Evolutionary conservation across 2,113 vertebrate species (phyloP).

Genomic region (Anthoscopus minutus): DNA sequence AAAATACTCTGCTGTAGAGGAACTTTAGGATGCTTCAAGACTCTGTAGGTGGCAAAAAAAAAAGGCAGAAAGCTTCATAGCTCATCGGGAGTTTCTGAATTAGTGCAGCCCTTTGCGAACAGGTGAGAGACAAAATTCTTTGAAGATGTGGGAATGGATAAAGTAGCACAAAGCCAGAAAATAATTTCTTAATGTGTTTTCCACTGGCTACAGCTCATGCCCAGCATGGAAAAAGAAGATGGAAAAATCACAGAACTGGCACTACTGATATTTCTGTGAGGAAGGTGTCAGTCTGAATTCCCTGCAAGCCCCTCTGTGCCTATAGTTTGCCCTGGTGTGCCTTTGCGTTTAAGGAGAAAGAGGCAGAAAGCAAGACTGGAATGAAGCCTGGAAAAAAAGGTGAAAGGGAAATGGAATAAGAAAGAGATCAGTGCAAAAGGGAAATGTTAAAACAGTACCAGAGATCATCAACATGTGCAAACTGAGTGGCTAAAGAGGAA

Average conservation of each 20-base stretch:
- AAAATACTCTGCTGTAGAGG: not conserved
- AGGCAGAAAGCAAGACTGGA: not conserved
- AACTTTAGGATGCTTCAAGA: not conserved
- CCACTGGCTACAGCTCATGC: too few relatives aligned
- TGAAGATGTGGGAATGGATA: not conserved
- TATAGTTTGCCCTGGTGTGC: not conserved
- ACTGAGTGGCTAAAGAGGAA: not conserved
- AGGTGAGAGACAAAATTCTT: not conserved
- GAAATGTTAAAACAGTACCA: rapidly evolving
- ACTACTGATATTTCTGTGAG: not conserved
- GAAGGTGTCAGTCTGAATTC: not conserved
- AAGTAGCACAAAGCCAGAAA: not conserved
- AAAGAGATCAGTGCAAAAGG: not conserved
- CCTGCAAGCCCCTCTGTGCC: not conserved
- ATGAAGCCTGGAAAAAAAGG: not conserved
- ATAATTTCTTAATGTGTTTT: rapidly evolving
- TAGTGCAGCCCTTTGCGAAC: not conserved
- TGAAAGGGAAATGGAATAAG: not conserved
- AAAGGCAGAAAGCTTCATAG: not conserved
- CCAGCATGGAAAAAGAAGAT: not conserved
- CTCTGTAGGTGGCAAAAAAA: not conserved
- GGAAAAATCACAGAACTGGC: not conserved
- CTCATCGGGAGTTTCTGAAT: not conserved
- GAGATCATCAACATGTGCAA: not conserved
- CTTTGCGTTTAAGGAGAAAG: not conserved